These are phyloP conservation scores for Euschistus heros DNA, from an alignment of 1,140 invertebrate species.

Conservation along the genomic window DNA sequence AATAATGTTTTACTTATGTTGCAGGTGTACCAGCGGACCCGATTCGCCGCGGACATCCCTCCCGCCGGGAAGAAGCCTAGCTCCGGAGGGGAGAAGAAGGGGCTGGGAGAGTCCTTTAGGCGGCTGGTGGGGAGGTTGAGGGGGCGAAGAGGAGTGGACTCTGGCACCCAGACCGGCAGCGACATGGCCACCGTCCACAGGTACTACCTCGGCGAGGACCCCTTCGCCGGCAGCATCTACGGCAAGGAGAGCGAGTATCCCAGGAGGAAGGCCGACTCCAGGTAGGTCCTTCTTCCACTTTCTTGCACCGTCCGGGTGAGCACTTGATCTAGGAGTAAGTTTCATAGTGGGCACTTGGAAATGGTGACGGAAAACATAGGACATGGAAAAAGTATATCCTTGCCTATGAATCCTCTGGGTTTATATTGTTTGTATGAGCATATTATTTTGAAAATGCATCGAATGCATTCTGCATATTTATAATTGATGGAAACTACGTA, in stretches of 20 bases:
- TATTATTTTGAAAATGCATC: no score
- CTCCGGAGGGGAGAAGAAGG: slow-evolving; percentile 36
- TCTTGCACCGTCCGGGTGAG: no score
- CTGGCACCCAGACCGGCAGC: slow-evolving; percentile 28
- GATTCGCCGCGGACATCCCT: slow-evolving; percentile 48
- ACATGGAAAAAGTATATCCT: no score
- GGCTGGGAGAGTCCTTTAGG: slow-evolving; percentile 50
- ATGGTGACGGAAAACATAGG: no score
- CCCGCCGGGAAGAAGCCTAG: slow-evolving; percentile 36
- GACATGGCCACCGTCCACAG: slow-evolving; percentile 42
- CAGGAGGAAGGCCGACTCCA: slow-evolving; percentile 5
- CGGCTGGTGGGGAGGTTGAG: slow-evolving; percentile 66
- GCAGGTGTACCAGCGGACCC: slow-evolving; percentile 52
- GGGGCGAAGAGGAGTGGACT: slow-evolving; percentile 37
- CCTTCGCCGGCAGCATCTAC: slow-evolving; percentile 66
- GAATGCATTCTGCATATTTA: no score
- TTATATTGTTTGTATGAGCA: no score
- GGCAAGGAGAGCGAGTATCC: slow-evolving; percentile 65
- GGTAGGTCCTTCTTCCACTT: not conserved
- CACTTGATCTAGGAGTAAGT: no score
- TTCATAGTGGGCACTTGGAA: no score
- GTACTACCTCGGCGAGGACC: slow-evolving; percentile 73
- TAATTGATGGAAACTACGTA: no score
- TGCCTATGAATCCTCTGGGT: no score
- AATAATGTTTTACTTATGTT: no score